Evolutionary conservation across 2,113 vertebrate species (phyloP).

Genomic region (Leucopternis melanops): DNA sequence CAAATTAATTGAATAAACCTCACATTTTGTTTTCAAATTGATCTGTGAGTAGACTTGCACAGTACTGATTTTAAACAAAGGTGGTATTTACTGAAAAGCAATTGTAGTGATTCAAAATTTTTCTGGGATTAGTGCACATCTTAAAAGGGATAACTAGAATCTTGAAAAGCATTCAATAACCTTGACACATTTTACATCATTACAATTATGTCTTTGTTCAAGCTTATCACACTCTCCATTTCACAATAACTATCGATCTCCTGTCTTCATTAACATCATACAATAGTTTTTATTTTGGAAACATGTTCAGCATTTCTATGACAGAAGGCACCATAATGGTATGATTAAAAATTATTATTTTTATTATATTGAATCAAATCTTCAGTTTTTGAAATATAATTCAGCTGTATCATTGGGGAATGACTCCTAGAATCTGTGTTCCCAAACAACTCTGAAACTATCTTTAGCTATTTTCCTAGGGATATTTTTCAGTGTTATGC

Average conservation of each 20-base stretch:
- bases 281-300: not conserved
- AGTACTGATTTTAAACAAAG: not conserved
- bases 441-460: not conserved
- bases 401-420: not conserved
- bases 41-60: not conserved
- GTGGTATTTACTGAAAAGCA: not conserved
- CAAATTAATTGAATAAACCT: not conserved
- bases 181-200: not conserved
- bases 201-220: not conserved
- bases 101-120: not conserved
- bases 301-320: not conserved
- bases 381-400: not conserved
- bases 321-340: not conserved
- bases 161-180: not conserved
- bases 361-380: not conserved
- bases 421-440: not conserved
- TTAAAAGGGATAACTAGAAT: not conserved
- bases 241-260: not conserved
- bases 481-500: not conserved
- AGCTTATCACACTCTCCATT: not conserved
- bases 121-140: not conserved
- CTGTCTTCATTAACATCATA: not conserved
- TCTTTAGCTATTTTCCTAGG: not conserved
- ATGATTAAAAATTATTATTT: not conserved
- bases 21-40: not conserved